These are phyloP conservation scores for Carterocephalus palaemon DNA, from an alignment of 2,888 invertebrate species.

Conservation along the genomic window DNA sequence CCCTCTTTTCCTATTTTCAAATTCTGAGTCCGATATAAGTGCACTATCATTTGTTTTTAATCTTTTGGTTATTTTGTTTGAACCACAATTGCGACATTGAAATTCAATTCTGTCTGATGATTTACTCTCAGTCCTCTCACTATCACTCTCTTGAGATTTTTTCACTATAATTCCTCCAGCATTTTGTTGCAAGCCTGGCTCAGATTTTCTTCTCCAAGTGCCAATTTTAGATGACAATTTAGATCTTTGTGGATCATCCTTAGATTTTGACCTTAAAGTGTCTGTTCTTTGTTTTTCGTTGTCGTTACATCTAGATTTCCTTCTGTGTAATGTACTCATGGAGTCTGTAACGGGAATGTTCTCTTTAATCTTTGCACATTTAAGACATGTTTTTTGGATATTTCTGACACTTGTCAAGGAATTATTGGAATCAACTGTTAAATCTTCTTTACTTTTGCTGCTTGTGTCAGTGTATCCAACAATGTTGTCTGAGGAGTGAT, in stretches of 20 bases:
- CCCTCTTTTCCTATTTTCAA: constrained; percentile 49
- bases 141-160: constrained; percentile 61
- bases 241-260: constrained; percentile 72
- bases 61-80: constrained; percentile 65
- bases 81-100: constrained; percentile 69
- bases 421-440: constrained; percentile 51
- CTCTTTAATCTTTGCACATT: constrained; percentile 74
- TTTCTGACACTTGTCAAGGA: constrained; percentile 54
- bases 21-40: constrained; percentile 60
- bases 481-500: constrained; percentile 72
- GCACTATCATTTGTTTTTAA: constrained; percentile 47
- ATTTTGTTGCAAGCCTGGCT: constrained; percentile 81
- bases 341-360: constrained; percentile 66
- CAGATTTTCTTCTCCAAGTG: constrained; percentile 85
- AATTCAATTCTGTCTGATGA: constrained; percentile 70
- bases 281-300: constrained; percentile 60
- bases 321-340: constrained; percentile 45
- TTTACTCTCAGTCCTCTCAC: constrained; percentile 52
- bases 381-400: constrained; percentile 68
- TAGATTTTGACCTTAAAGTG: constrained; percentile 70
- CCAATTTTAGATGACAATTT: constrained; percentile 78
- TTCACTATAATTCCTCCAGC: constrained; percentile 50
- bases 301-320: constrained; percentile 62
- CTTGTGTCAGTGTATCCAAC: constrained; percentile 55
- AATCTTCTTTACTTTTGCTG: constrained; percentile 60